Percentiles rank a stretch among this genome's conserved stretches.
Evolutionary conservation across 1,140 invertebrate genomes (phyloP).

Genomic region (Berghia stephanieae): DNA sequence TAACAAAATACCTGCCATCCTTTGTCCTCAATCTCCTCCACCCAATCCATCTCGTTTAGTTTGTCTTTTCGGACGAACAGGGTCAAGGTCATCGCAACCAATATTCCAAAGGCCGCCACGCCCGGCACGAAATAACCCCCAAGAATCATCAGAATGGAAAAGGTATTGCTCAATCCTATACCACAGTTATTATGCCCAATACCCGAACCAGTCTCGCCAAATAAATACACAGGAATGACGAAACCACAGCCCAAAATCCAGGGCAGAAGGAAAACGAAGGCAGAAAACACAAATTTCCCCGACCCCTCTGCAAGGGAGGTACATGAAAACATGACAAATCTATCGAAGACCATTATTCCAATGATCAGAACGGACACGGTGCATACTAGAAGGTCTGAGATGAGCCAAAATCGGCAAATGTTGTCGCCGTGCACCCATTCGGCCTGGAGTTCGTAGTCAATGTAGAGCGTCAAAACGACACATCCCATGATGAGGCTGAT

Average conservation of each 20-base stretch:
- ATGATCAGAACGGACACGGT: slow-evolving; percentile 8
- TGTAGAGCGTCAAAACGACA: slow-evolving; percentile 9
- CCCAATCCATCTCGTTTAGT: slow-evolving; percentile 10
- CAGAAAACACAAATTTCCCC: slow-evolving; percentile 7
- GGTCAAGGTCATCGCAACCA: slow-evolving; percentile 15
- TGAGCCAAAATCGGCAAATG: slow-evolving; percentile 14
- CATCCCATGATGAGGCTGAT: not conserved
- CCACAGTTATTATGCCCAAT: not conserved
- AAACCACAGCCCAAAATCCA: not conserved
- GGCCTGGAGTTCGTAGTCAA: slow-evolving; percentile 1
- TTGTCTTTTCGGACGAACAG: not conserved
- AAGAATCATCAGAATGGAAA: not conserved
- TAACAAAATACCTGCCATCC: slow-evolving; percentile 29
- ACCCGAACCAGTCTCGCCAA: slow-evolving; percentile 16
- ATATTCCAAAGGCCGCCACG: not conserved
- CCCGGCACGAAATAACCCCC: not conserved
- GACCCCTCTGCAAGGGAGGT: not conserved
- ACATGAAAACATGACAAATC: slow-evolving; percentile 20
- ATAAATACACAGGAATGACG: slow-evolving; percentile 2
- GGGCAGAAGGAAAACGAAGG: not conserved
- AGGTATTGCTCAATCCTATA: not conserved
- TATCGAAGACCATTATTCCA: slow-evolving; percentile 4
- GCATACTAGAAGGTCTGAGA: slow-evolving; percentile 17
- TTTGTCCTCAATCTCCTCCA: slow-evolving; percentile 17
- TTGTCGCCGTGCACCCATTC: slow-evolving; percentile 1